A percentile compares a stretch with the other conserved stretches of the same genome.
Evolutionary conservation across 2,888 invertebrate species (phyloP).

Genomic region (Iphiclides podalirius): DNA sequence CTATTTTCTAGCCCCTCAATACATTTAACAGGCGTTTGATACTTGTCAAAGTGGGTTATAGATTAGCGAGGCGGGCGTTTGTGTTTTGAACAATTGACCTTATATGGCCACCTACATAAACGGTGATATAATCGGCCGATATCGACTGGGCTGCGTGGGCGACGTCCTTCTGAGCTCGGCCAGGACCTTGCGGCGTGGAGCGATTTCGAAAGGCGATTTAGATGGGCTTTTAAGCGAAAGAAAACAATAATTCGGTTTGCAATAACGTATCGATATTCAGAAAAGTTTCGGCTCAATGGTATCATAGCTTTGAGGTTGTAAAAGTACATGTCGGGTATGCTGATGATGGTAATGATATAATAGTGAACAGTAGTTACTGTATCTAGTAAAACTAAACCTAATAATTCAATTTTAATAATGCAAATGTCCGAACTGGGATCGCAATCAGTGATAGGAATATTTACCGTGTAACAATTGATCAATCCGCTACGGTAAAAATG

Average conservation of each 20-base stretch:
- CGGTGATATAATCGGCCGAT: slow-evolving; percentile 69
- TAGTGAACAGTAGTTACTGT: no score
- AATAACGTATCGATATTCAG: no score
- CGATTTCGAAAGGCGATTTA: slow-evolving; percentile 11
- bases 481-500: not conserved
- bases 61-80: slow-evolving; percentile 32
- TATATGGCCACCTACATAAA: slow-evolving; percentile 76
- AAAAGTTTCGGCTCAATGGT: no score
- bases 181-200: slow-evolving; percentile 15
- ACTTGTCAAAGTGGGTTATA: slow-evolving; percentile 35
- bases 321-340: no score
- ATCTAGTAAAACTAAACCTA: no score
- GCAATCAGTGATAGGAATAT: not conserved
- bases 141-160: slow-evolving; percentile 67
- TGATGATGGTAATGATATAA: no score
- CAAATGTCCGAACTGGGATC: no score
- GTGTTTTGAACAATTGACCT: slow-evolving; percentile 70
- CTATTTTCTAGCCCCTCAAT: no score
- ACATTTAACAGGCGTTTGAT: no score
- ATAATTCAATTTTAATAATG: no score
- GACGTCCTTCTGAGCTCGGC: slow-evolving; percentile 58
- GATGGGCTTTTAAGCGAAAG: not conserved
- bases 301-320: no score
- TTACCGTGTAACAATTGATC: not conserved
- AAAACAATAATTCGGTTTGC: no score